Evolutionary conservation across 2,113 vertebrate species (phyloP), one percentile per base, ranked within the genome.

Genomic region (Crypturellus undulatus): DNA sequence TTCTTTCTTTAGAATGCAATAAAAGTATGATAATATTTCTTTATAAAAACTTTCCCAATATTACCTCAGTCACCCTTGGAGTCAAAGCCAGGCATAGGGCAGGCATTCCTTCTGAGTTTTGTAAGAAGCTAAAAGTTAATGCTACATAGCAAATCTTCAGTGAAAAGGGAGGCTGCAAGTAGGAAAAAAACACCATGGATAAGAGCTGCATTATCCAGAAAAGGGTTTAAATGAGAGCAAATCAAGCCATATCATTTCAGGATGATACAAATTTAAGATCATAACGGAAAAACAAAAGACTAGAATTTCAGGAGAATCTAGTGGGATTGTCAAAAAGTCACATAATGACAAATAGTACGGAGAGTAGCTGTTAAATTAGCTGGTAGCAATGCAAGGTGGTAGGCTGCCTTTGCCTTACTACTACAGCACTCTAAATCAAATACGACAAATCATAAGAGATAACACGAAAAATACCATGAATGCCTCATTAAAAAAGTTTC

Each of bases 341-440:
- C 3, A 5, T 56, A 79, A 93, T 84, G 72, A 78, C 73, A 84
- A 54, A 86, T 43, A 89, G 47, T 67, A 26, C 47, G 78, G 69
- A 89, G 26, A 82, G 51, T 58, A 93, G 34, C 67, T 90, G 40
- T 81, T 87, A 87, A 89, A 95, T 91, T 77, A 91, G 76, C 77
- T 75, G 73, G 77, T 56, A 73, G 63, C 84, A 92, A 92, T 91
- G 71, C 84, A 69, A 91, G 78, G 59, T 54, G 76, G 73, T 89
- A 81, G 28, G 32, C 63, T 32, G 8, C 62, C 40, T 82, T 52
- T 89, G 63, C 75, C 82, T 94, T 72, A 42, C 43, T 73, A 42
- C 47, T 79, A 56, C 40, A 67, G 49, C 56, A 30, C 32, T 69
- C 52, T 67, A 91, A 91, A 89, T 87, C 45, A 83, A 79, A 84